Evolutionary conservation across 1,140 invertebrate genomes (phyloP).

Genomic region (Drosophila serrata): DNA sequence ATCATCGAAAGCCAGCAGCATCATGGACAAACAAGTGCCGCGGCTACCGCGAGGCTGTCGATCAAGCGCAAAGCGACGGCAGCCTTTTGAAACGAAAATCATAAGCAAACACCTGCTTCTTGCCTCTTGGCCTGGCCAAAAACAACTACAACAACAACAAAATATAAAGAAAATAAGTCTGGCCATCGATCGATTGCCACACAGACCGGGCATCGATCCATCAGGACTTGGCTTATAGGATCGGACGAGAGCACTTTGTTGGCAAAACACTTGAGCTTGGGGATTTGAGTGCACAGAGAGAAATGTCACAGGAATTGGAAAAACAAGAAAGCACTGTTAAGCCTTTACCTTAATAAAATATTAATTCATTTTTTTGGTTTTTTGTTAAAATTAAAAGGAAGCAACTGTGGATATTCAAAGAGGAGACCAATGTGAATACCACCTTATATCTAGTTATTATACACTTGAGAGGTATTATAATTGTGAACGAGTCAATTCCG

Average conservation of each 20-base stretch:
- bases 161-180: constrained; percentile 11
- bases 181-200: constrained; percentile 20
- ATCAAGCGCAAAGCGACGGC: constrained; percentile 69
- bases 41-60: constrained; percentile 76
- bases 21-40: constrained; percentile 58
- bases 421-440: neutral
- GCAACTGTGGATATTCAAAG: neutral
- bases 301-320: constrained; percentile 1
- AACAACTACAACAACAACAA: constrained; percentile 6
- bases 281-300: constrained; percentile 17
- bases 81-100: constrained; percentile 79
- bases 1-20: constrained; percentile 35
- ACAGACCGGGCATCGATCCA: constrained; percentile 24
- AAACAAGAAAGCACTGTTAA: neutral
- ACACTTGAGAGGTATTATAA: too few species aligned
- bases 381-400: neutral
- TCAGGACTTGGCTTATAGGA: constrained; percentile 59
- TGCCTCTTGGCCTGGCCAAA: constrained; percentile 33
- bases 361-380: neutral
- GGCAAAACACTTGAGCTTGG: constrained; percentile 49
- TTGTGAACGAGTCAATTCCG: too few species aligned
- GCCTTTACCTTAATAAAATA: neutral
- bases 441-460: too few species aligned
- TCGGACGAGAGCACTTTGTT: constrained; percentile 46
- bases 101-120: constrained; percentile 62